Conservation (phyloP, 1,140 invertebrate species). For the Formica exsecta region DNA sequence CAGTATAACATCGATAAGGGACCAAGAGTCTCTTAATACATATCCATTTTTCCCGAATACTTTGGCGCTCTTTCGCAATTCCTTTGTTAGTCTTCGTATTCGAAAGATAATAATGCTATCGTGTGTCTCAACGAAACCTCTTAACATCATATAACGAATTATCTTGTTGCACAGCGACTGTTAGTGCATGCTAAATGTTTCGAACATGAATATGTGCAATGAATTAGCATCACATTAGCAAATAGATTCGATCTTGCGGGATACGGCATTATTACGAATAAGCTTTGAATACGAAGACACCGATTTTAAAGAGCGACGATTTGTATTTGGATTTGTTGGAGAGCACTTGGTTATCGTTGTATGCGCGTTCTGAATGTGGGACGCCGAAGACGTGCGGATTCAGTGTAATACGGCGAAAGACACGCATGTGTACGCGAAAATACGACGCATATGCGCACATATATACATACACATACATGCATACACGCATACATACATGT, state of each 20-base stretch:
- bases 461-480: background rate
- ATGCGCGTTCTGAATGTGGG: background rate
- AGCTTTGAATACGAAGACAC: background rate
- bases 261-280: background rate
- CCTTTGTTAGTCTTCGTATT: no score
- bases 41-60: no score
- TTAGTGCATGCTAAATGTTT: no score
- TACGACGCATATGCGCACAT: background rate
- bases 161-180: no score
- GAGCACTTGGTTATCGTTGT: background rate
- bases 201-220: no score
- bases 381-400: conserved; percentile 35
- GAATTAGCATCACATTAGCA: no score
- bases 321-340: conserved; percentile 8
- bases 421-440: background rate
- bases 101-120: no score
- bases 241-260: background rate
- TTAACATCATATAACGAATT: no score
- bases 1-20: no score
- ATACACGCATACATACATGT: background rate
- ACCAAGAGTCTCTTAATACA: no score
- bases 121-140: no score
- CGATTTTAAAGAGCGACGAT: background rate
- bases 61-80: no score
- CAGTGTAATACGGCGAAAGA: conserved; percentile 53